Evolutionary conservation across 1,140 invertebrate species (phyloP), one percentile per base, ranked within the genome.

Genomic region (Manduca sexta): DNA sequence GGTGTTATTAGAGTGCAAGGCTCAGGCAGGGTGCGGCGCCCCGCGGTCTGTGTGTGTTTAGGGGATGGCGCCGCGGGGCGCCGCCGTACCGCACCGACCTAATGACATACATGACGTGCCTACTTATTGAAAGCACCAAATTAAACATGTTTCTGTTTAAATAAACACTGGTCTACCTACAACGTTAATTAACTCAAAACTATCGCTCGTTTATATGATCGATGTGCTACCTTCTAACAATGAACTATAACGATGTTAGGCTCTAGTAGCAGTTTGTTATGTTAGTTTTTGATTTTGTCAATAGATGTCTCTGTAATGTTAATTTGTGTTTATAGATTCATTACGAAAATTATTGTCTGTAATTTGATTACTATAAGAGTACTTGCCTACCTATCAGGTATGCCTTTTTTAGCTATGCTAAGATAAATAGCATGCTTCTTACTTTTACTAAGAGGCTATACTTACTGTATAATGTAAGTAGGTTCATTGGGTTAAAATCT

Each of bases 11-110:
- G 77, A 75, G 49, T 43, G 64, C 60, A 64, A 69, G 60, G 64
- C 52, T 63, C 52, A 62, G 71, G 70, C 64, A 64, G 67, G 71
- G 69, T 58, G 65, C 69, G 84, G 83, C 85, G 84, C 75, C 85
- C 85, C 83, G 85, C 85, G 71, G 85, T 87, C 85, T 87, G 84
- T 74, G 81, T 87, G 77, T 87, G 81, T 77, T 86, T 85, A 83
- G 78, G 80, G 66, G 48, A 26, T 7, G 40, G 42, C 72, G 30
- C 80, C 48, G 58, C 73, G 65, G 83, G 84, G 71, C 59, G 70
- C 67, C 65, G 45, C 56, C 45, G 50, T 52, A 56, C 52, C 46
- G 42, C 55, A 55, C 47, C 46, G 41, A 39, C 52, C 49, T 29
- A 13, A 26, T 26, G 8, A 30, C 41, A 18, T 35, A 17, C 43